Evolutionary conservation across 2,113 vertebrate species (phyloP).

Genomic region (Vidua chalybeata): DNA sequence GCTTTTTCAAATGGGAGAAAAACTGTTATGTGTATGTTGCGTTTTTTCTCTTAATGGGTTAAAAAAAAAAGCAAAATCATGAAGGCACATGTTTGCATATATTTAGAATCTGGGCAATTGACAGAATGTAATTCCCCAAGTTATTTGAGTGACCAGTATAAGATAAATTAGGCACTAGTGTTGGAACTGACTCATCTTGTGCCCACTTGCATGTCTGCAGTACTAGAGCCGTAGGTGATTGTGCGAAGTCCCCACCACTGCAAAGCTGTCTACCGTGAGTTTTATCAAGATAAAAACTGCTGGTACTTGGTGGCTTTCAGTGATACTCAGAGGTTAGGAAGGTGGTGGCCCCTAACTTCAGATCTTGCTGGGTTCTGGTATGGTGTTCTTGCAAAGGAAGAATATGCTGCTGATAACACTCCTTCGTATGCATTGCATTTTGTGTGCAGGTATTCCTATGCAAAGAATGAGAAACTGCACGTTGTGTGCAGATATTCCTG

Average conservation of each 20-base stretch:
- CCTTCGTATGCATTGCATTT: rapidly evolving
- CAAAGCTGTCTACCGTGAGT: neutral
- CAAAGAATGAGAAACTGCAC: neutral
- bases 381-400: neutral
- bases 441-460: neutral
- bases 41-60: neutral
- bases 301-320: neutral
- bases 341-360: neutral
- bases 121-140: neutral
- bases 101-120: neutral
- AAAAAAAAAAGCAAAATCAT: too few species aligned
- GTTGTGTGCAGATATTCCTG: neutral
- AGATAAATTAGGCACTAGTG: neutral
- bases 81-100: neutral
- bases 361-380: neutral
- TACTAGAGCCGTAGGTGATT: neutral
- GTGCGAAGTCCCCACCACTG: neutral
- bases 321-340: neutral
- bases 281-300: neutral
- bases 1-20: neutral
- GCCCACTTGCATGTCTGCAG: neutral
- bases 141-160: neutral
- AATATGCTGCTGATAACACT: rapidly evolving
- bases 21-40: rapidly evolving
- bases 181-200: neutral